Percentiles rank a stretch among this genome's conserved stretches.
phyloP scores from a whole-genome alignment of 2,797 vertebrate genomes.

The Sciaenops ocellatus region DNA sequence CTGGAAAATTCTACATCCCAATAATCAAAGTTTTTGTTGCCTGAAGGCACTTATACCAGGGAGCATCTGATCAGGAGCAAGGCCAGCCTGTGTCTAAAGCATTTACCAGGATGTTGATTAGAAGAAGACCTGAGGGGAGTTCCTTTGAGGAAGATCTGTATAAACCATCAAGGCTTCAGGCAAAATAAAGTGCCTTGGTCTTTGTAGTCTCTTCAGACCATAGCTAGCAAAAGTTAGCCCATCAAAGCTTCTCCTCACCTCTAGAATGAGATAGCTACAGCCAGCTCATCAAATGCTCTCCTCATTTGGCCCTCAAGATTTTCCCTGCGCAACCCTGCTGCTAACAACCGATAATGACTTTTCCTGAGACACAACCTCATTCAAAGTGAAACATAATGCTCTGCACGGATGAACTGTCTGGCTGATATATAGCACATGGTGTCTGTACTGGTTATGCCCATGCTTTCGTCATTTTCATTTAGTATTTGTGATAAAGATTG shows the following conservation, averaged over 20 bases:
- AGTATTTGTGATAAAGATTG: slow-evolving; percentile 30
- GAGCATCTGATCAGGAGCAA: slow-evolving; percentile 20
- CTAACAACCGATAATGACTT: slow-evolving; percentile 72
- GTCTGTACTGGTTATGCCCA: slow-evolving; percentile 11
- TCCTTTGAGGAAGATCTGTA: slow-evolving; percentile 43
- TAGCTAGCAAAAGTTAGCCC: slow-evolving; percentile 10
- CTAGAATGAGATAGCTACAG: slow-evolving; percentile 13
- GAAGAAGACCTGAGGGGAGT: slow-evolving; percentile 35
- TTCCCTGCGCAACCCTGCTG: slow-evolving; percentile 39
- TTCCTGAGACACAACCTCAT: slow-evolving; percentile 73
- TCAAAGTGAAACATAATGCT: slow-evolving; percentile 67
- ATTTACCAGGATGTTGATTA: slow-evolving; percentile 37
- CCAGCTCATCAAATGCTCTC: slow-evolving; percentile 59
- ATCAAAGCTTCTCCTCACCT: slow-evolving; percentile 49
- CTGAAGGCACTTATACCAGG: background rate
- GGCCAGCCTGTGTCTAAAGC: background rate
- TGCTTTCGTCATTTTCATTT: slow-evolving; percentile 32
- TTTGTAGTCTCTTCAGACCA: slow-evolving; percentile 43
- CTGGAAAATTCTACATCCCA: slow-evolving; percentile 15
- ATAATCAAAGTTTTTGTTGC: background rate
- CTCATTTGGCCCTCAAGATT: slow-evolving; percentile 54
- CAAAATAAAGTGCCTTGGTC: slow-evolving; percentile 16
- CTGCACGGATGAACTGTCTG: slow-evolving; percentile 47
- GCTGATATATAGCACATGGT: slow-evolving; percentile 45
- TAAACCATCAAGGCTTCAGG: slow-evolving; percentile 33